phyloP scores from a whole-genome alignment of 2,113 vertebrate genomes.

The Origma solitaria region DNA sequence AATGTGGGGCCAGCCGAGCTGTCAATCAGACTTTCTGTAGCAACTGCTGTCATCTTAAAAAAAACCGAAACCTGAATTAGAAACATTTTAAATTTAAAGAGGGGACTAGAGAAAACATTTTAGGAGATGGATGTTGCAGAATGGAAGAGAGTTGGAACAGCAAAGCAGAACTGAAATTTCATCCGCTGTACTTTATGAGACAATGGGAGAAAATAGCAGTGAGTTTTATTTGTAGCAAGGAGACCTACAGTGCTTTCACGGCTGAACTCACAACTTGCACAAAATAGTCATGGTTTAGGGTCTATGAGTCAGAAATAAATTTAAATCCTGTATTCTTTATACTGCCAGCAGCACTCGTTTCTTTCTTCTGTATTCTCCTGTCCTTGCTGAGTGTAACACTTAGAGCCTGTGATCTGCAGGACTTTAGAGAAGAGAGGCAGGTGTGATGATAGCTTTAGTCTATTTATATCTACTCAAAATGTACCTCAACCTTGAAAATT shows the following conservation, averaged over 20 bases:
- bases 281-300: constrained; percentile 13
- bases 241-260: not conserved
- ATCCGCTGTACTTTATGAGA: not conserved
- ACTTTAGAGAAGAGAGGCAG: constrained; percentile 1
- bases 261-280: constrained; percentile 35
- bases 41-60: not conserved
- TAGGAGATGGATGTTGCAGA: not conserved
- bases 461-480: constrained; percentile 30
- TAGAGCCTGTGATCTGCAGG: not conserved
- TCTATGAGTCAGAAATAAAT: constrained; percentile 18
- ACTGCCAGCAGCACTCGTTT: not conserved
- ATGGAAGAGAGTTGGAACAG: not conserved
- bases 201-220: constrained; percentile 11
- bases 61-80: not conserved
- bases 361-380: not conserved
- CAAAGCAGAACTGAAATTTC: not conserved
- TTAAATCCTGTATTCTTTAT: not conserved
- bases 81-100: not conserved
- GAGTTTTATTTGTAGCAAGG: constrained; percentile 35
- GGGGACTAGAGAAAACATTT: not conserved
- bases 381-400: constrained; percentile 4
- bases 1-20: not conserved
- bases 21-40: not conserved
- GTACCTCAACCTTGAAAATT: constrained; percentile 33
- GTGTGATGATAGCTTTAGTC: constrained; percentile 8